These are phyloP conservation scores for sheep (Ovis aries) DNA, from an alignment of 2,113 vertebrate species.

Conservation along the genomic window ARS-UI_Ramb_v3.0 NC_056079.1:13641501-13642000, in stretches of 20 bases:
- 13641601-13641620: rapidly evolving
- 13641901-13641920: not conserved
- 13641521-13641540: not conserved
- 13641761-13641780: not conserved
- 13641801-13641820: rapidly evolving
- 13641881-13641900: not conserved
- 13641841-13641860: not conserved
- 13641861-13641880: not conserved
- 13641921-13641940: not conserved
- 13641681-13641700: not conserved
- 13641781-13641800: not conserved
- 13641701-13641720: not conserved
- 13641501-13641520: not conserved
- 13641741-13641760: not conserved
- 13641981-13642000: not conserved
- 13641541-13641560: not conserved
- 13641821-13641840: not conserved
- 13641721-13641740: not conserved
- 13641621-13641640: rapidly evolving
- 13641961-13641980: not conserved
- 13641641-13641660: too few relatives aligned
- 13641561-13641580: not conserved
- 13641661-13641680: rapidly evolving
- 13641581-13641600: not conserved
- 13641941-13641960: not conserved